Conservation (phyloP, 1,140 invertebrate genomes). For the Calephelis virginiensis region DNA sequence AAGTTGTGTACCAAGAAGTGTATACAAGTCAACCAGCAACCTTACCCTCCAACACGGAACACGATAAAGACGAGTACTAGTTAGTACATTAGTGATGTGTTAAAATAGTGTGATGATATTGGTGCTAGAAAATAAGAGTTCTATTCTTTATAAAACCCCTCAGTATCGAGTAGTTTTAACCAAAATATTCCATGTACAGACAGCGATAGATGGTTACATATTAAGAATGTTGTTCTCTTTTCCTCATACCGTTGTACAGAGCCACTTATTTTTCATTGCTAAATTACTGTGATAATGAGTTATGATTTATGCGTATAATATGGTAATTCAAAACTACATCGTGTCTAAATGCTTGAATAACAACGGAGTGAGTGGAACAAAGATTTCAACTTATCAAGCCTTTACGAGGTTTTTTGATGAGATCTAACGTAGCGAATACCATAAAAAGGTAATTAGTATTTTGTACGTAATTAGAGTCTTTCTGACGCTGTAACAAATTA, state of each 20-base stretch:
- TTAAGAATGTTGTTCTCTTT: too few relatives aligned
- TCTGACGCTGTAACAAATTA: constrained; percentile 19
- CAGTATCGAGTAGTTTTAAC: too few relatives aligned
- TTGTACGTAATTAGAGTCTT: constrained; percentile 2
- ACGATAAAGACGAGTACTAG: too few relatives aligned
- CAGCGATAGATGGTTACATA: too few relatives aligned
- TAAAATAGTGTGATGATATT: too few relatives aligned
- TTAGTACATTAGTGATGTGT: too few relatives aligned
- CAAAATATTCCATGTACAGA: too few relatives aligned
- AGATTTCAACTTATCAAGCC: not conserved
- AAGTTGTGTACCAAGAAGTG: too few relatives aligned
- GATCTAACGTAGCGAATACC: constrained; percentile 11
- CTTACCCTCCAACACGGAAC: too few relatives aligned
- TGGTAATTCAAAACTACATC: constrained; percentile 1
- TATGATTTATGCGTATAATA: constrained; percentile 43
- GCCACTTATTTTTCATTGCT: constrained; percentile 50
- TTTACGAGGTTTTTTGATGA: constrained; percentile 1
- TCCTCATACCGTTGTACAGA: constrained; percentile 24
- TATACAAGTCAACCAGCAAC: too few relatives aligned
- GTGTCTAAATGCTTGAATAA: constrained; percentile 17
- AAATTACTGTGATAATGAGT: constrained; percentile 59
- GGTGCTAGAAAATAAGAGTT: too few relatives aligned
- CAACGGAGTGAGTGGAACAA: constrained; percentile 4
- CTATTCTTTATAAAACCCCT: too few relatives aligned
- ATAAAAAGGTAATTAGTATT: constrained; percentile 14